Conservation (phyloP, 2,113 vertebrate species). For the Eptesicus fuscus region DNA sequence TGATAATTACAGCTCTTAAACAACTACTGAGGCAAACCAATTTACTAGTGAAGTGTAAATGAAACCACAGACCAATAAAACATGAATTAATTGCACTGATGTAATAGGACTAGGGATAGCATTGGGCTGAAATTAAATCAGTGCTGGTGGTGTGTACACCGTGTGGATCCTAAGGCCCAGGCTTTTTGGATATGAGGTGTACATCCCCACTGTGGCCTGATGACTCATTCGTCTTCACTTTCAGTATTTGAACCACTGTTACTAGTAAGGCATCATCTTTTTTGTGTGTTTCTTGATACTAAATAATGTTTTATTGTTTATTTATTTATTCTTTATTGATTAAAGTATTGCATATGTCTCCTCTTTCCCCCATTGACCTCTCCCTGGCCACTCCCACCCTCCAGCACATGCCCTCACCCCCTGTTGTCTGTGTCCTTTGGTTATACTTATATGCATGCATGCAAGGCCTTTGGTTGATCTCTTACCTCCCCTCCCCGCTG, state of each 20-base stretch:
- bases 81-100: neutral
- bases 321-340: no score
- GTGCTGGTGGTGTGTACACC: accelerated
- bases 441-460: no score
- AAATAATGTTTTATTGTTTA: no score
- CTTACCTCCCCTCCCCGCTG: no score
- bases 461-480: no score
- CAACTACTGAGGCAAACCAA: neutral
- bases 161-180: neutral
- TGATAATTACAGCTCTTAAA: neutral
- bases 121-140: neutral
- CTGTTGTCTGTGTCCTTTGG: no score
- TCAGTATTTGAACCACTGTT: neutral
- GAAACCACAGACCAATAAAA: neutral
- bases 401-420: no score
- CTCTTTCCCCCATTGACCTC: no score
- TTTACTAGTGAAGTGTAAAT: neutral
- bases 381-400: no score
- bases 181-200: neutral
- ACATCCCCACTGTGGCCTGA: accelerated
- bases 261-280: no score
- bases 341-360: no score
- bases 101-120: neutral
- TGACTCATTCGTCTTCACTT: neutral
- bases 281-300: no score